phyloP scores from a whole-genome alignment of 2,888 invertebrate genomes.

The Drosophila greeni region DNA sequence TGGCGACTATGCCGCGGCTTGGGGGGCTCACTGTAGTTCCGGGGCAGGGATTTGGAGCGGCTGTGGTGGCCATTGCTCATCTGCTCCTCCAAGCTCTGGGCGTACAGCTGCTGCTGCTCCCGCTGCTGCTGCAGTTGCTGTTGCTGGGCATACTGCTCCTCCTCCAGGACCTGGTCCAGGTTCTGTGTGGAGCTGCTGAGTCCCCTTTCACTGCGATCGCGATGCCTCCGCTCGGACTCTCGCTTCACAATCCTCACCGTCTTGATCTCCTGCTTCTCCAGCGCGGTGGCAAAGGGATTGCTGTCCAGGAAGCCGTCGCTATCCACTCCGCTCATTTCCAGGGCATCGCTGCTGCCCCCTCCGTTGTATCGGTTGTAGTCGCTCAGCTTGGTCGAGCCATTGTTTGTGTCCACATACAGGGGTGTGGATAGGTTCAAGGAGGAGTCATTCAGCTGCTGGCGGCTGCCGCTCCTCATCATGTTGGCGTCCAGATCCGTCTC shows the following conservation, averaged over 20 bases:
- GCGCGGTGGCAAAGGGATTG: constrained; percentile 81
- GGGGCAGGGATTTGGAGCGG: constrained; percentile 81
- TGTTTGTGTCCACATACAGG: constrained; percentile 84
- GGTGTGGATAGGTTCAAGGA: constrained; percentile 80
- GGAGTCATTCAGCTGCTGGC: constrained; percentile 82
- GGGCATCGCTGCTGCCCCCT: constrained; percentile 74
- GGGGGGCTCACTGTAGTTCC: constrained; percentile 77
- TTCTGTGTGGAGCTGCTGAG: constrained; percentile 77
- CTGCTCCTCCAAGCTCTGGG: constrained; percentile 70
- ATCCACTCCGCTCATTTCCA: constrained; percentile 78
- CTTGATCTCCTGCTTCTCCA: constrained; percentile 93
- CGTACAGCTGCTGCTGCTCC: constrained; percentile 51
- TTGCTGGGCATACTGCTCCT: constrained; percentile 73
- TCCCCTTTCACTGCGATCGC: constrained; percentile 87
- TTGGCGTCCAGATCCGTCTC: constrained; percentile 93
- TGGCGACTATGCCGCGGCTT: constrained; percentile 66
- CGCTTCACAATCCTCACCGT: constrained; percentile 96
- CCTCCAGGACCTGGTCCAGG: constrained; percentile 79
- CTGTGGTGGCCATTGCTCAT: constrained; percentile 72
- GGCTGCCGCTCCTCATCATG: constrained; percentile 83
- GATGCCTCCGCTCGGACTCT: constrained; percentile 91
- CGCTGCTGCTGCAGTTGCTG: constrained; percentile 44
- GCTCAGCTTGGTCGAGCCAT: constrained; percentile 68
- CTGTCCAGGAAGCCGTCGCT: constrained; percentile 78
- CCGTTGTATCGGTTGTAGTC: constrained; percentile 76